Evolutionary conservation across 2,113 vertebrate genomes (phyloP), one percentile per base, ranked within the genome.

Genomic region (Plecotus auritus): DNA sequence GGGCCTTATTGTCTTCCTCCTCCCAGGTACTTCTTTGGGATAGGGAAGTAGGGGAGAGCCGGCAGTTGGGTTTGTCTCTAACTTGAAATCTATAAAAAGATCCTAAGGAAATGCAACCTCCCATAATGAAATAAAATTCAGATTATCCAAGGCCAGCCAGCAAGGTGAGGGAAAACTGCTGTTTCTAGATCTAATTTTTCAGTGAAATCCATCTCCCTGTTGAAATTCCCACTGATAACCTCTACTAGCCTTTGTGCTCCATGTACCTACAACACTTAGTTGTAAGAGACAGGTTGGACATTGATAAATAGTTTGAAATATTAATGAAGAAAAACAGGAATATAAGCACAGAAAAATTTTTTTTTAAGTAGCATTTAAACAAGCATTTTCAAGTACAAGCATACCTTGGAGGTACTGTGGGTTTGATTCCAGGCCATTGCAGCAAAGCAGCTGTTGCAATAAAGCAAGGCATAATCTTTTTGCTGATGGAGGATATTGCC

Each of bases 231-330:
- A 70, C 12, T 26, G 42, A 37, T 54, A 76, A 18, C 81, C 20
- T 54, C 61, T 95, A 30, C 51, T 95, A 85, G 76, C 54, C 78
- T 72, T 83, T 87, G n/a, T 94, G 37, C 12, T 80, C 37, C 30
- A 22, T 82, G 32, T 67, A 84, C 59, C 28, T 45, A 14, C 54
- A 88, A 51, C 17, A 8, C 64, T 84, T n/a, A 54, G 72, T 77
- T 92, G 42, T 70, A 95, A 90, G 35, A 74, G 42, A 83, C 10
- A 72, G 77, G 61, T 45, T 91, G 73, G 78, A 85, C 30, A 59
- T 88, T 92, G 85, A 22, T 23, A 82, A 74, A 88, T 94, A 88
- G 56, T 92, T 56, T 90, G 54, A 95, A 82, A 40, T 72, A 90
- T 28, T 89, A 92, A 61, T 88, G 49, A 93, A 91, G 74, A 88